A percentile compares a stretch with the other conserved stretches of the same genome.
phyloP scores from a whole-genome alignment of 2,113 vertebrate genomes.

The Sciurus niger region DNA sequence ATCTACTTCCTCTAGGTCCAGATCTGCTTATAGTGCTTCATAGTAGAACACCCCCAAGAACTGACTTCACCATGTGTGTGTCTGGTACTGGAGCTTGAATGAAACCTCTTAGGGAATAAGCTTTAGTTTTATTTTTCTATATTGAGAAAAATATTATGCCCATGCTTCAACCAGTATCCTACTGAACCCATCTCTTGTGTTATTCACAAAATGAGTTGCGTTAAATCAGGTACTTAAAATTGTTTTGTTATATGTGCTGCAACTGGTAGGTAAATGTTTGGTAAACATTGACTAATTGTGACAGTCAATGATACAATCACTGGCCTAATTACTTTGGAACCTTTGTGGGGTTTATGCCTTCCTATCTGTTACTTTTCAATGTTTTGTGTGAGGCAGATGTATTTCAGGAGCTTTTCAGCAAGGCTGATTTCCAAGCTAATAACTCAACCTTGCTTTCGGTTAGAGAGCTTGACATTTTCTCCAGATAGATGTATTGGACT shows the following conservation, averaged over 20 bases:
- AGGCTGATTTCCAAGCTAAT: not conserved
- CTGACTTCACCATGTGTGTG: slow-evolving; percentile 29
- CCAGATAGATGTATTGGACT: not conserved
- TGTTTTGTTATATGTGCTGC: not conserved
- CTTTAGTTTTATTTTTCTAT: slow-evolving; percentile 52
- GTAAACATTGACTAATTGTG: not conserved
- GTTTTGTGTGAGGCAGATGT: not conserved
- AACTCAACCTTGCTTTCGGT: not conserved
- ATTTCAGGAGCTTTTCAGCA: not conserved
- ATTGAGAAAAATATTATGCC: slow-evolving; percentile 12
- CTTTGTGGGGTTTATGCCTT: not conserved
- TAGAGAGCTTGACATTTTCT: not conserved
- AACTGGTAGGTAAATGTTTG: not conserved
- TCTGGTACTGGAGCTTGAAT: slow-evolving; percentile 54
- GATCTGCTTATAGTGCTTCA: slow-evolving; percentile 50
- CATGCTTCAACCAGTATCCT: not conserved
- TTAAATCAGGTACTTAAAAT: not conserved
- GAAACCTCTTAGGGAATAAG: slow-evolving; percentile 46
- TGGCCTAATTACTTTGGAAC: not conserved
- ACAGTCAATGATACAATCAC: not conserved
- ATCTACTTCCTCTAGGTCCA: slow-evolving; percentile 31
- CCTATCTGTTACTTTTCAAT: not conserved
- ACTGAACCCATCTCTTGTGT: not conserved
- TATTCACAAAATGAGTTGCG: slow-evolving; percentile 16
- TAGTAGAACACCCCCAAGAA: not conserved